These are phyloP conservation scores for Stenchaetothrips biformis DNA, from an alignment of 2,888 invertebrate species.

Conservation along the genomic window DNA sequence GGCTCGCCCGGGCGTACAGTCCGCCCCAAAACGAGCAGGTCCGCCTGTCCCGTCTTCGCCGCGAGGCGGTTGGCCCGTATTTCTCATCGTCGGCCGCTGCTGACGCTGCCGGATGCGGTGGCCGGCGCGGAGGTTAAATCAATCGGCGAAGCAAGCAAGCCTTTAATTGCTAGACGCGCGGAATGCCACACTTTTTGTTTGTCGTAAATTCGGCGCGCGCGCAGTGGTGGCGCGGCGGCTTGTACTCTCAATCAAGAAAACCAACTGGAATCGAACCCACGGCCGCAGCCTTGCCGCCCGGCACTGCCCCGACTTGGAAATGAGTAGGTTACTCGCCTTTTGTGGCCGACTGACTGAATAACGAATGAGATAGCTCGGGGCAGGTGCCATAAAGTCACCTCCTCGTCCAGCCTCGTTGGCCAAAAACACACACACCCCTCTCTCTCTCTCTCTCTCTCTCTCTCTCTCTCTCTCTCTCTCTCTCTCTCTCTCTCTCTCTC, in stretches of 20 bases:
- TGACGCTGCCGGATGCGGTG: too few relatives aligned
- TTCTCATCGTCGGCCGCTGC: not conserved
- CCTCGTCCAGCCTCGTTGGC: not conserved
- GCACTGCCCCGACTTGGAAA: conserved; percentile 6
- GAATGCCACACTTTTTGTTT: too few relatives aligned
- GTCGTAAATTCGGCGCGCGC: too few relatives aligned
- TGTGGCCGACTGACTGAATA: not conserved
- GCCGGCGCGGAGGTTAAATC: not conserved
- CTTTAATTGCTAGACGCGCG: not conserved
- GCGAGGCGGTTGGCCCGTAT: too few relatives aligned
- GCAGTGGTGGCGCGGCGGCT: not conserved
- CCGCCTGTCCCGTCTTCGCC: too few relatives aligned
- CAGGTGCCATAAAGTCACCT: conserved; percentile 13
- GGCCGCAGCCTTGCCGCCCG: too few relatives aligned
- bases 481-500: too few relatives aligned
- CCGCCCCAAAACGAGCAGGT: not conserved
- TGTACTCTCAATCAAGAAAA: not conserved
- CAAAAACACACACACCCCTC: not conserved
- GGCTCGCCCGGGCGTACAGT: not conserved
- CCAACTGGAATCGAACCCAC: not conserved
- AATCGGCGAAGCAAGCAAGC: not conserved
- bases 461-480: too few relatives aligned
- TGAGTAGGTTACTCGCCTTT: conserved; percentile 18
- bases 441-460: too few relatives aligned
- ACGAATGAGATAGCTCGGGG: not conserved